Evolutionary conservation across 2,888 invertebrate species (phyloP), one percentile per base, ranked within the genome.

Genomic region (Trichacis sp.): DNA sequence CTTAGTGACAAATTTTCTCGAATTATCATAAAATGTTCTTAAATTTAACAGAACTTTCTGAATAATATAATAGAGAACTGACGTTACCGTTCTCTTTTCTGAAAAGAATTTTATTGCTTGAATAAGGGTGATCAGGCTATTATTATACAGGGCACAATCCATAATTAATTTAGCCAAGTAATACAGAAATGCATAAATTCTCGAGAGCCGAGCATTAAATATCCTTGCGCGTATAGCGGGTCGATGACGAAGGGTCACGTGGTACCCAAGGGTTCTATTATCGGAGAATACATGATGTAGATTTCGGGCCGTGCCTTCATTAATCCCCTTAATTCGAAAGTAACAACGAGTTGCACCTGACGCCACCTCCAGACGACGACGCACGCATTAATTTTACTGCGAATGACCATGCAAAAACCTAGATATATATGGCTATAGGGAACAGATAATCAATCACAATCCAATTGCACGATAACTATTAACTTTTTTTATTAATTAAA

Each of bases 291-390:
- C 71, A 73, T 65, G 73, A 63, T 64, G 64, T 54, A 53, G 64
- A 72, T 71, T 73, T 75, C 57, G 64, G 56, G 9, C 65, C 58
- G 43, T 50, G 49, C 69, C 68, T 68, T 72, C 74, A 76, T 79
- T 77, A 78, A 78, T 78, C 77, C 77, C 72, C 74, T 78, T 78
- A 78, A 79, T 80, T 79, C 75, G 75, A 76, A 80, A 79, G 75
- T 76, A 80, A 79, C 77, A 78, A 77, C 73, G 66, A 66, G 63
- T 70, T n/a, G n/a, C 78, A 78, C 77, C 78, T 78, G 79, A 72
- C 73, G 68, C 75, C 68, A 51, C 68, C 55, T 62, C 56, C 54
- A 54, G 46, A 55, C 53, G 38, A 33, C 55, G 47, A 51, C 38
- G 17, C 24, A 48, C 48, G 51, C 48, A 63, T 57, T 64, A 67